Base-by-base conservation (phyloP, 2,113 vertebrate genomes). In the Calidris pugnax region DNA sequence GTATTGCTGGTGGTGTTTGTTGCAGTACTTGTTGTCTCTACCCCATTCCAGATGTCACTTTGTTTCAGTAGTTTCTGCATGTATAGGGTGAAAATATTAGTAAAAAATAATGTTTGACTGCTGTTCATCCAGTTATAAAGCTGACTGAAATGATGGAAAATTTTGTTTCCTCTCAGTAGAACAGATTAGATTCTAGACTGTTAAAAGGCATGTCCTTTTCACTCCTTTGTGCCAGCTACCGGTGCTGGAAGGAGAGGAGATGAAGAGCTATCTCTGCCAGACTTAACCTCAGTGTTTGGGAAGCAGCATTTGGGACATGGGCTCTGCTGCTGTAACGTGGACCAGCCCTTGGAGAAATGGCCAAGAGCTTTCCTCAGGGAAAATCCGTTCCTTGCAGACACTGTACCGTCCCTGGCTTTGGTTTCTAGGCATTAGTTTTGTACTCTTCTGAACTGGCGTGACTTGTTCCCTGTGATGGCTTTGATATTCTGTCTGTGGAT, bases 41-140 rank as follows among this genome's bases (percentile, higher is more conserved):
- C 1, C 12, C 14, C 10, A 21, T 30, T 56, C 17, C 15, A 63
- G 5, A 1, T n/a, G 37, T 37, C 0, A 48, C 22, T 84, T 83
- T 41, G 7, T 63, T 93, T 87, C 55, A 53, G 35, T 77, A 69
- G 32, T 48, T 91, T 81, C 63, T 74, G 19, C 45, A 47, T 0
- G 0, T 35, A 11, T 12, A 50, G 4, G 9, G 16, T 41, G 13
- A 37, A 89, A 89, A 3, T 26, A 50, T 48, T 63, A 67, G n/a
- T 32, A 1, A 60, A 74, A 69, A 57, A 11, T 19, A 51, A 43
- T 11, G 8, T 67, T 71, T 68, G 39, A n/a, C 20, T 57, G 18
- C n/a, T 27, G 6, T 57, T 81, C 37, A 48, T 39, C 12, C 20
- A 28, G 63, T 66, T 67, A 50, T 37, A 77, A 59, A 51, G 33